These are phyloP conservation scores for Cataglyphis cursor DNA, from an alignment of 2,888 invertebrate genomes.

Conservation along the genomic window DNA sequence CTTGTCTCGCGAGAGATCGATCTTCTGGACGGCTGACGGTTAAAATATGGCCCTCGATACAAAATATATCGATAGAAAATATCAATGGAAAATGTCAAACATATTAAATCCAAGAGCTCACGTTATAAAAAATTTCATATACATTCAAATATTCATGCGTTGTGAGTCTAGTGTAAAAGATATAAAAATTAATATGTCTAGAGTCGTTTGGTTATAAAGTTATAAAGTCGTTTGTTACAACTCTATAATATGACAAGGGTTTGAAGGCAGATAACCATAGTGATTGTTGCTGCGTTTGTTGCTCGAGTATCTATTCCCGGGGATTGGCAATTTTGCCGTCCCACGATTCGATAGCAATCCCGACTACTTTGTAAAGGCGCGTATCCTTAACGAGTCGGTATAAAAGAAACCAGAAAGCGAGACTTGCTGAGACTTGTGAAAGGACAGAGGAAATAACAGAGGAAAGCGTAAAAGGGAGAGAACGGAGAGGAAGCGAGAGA, in stretches of 20 bases:
- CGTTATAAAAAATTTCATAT: neutral
- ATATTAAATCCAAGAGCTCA: neutral
- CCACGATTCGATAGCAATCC: conserved; percentile 63
- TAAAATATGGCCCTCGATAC: neutral
- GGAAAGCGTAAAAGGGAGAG: neutral
- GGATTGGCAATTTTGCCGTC: conserved; percentile 55
- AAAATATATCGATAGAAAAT: neutral
- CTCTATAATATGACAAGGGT: conserved; percentile 36
- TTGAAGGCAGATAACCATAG: conserved; percentile 1
- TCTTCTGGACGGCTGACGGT: neutral
- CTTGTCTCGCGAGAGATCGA: conserved; percentile 9
- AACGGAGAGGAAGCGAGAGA: neutral
- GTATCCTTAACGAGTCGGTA: conserved; percentile 67
- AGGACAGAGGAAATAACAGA: conserved; percentile 12
- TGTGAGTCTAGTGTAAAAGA: neutral
- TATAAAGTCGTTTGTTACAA: conserved; percentile 30
- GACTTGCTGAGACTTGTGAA: conserved; percentile 44
- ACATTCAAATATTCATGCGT: neutral
- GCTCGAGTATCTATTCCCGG: conserved; percentile 26
- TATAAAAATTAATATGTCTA: neutral
- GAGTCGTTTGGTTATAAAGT: neutral
- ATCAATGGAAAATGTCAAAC: conserved; percentile 7
- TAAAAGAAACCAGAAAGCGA: conserved; percentile 62
- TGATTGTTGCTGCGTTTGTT: conserved; percentile 23
- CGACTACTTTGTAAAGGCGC: conserved; percentile 24